Base-by-base conservation (phyloP, 2,113 vertebrate species). In the Macrotus californicus region DNA sequence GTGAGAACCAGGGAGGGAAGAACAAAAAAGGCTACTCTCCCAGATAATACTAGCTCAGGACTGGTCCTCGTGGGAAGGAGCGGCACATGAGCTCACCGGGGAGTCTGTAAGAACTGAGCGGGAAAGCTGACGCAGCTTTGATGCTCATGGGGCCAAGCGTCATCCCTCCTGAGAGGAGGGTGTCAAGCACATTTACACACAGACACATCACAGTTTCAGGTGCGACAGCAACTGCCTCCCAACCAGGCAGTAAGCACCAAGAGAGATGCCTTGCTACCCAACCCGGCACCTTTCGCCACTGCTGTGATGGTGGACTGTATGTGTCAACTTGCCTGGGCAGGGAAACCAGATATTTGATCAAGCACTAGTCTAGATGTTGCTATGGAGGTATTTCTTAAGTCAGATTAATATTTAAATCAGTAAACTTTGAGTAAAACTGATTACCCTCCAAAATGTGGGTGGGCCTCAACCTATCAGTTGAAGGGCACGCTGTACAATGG, bases 61-160 rank as follows among this genome's bases (percentile, higher is more conserved):
- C 64, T 8, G 36, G 64, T 43, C 8, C 24, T 43, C 18, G 8
- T 12, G 72, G 39, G 14, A 31, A 15, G 15, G 36, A 43, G 24
- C 24, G 15, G 4, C 4, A 1, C 21, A 3, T 0, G 2, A 15
- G 21, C 34, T 6, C 12, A 2, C 72, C 0, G 10, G 22, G 21
- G 34, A n/a, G 7, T 26, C 15, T 8, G 31, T 3, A 34, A 64
- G 31, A 29, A 39, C 61, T 21, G 11, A 31, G 36, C 34, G 26
- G 54, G 1, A 41, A 39, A 41, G 43, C 19, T 0, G 29, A 29
- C 34, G 2, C 26, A 41, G 9, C 21, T 39, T 0, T 39, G 29
- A 54, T 41, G 81, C 6, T 31, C 13, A 3, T 6, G 48, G 54
- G 29, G 24, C 54, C 15, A 11, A 48, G 18, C 1, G 0, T 19